Evolutionary conservation across 2,797 vertebrate species (phyloP).

Genomic region (Muraenolepis orangiensis): DNA sequence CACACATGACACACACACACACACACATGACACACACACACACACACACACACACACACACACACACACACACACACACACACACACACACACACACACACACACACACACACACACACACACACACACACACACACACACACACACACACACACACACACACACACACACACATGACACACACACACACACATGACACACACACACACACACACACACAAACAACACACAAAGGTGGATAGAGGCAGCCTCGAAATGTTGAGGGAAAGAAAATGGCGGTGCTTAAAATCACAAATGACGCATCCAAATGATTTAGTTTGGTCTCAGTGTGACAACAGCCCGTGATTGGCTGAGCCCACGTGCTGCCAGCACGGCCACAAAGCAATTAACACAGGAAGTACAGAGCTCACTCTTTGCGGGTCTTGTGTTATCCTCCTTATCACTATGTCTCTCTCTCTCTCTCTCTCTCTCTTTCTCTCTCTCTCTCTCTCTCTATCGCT

Average conservation of each 20-base stretch:
- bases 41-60: too few relatives aligned
- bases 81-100: too few relatives aligned
- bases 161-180: too few relatives aligned
- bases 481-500: neutral
- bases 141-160: too few relatives aligned
- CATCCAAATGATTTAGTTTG: neutral
- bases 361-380: neutral
- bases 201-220: too few relatives aligned
- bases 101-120: neutral
- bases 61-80: too few relatives aligned
- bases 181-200: neutral
- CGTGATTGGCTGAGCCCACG: neutral
- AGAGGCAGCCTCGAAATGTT: neutral
- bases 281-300: neutral
- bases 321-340: neutral
- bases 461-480: neutral
- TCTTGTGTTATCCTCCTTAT: neutral
- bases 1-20: too few relatives aligned
- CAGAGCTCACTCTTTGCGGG: conserved; percentile 10
- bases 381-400: conserved; percentile 20
- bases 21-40: neutral
- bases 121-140: too few relatives aligned
- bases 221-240: neutral
- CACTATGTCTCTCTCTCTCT: neutral
- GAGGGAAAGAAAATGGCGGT: neutral